Percentiles rank a stretch among this genome's conserved stretches.
phyloP scores from a whole-genome alignment of 2,888 invertebrate species.

The Stenoptilia bipunctidactyla region DNA sequence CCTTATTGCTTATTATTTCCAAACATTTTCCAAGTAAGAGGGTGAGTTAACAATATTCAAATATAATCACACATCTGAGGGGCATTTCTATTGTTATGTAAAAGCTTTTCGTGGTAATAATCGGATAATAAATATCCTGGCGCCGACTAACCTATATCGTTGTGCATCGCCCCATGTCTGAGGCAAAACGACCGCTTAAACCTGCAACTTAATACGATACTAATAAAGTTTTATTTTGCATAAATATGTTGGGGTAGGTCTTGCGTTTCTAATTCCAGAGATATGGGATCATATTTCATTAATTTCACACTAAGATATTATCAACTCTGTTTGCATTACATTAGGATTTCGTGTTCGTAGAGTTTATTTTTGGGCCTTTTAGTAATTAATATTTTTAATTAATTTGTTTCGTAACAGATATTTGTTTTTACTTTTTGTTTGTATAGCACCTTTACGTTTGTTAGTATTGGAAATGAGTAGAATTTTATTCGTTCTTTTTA shows the following conservation, averaged over 20 bases:
- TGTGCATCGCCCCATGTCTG: not conserved
- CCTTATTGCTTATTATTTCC: conserved; percentile 2
- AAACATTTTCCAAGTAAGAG: conserved; percentile 3
- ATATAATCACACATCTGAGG: conserved; percentile 25
- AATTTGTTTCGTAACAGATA: no score
- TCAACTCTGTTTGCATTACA: not conserved
- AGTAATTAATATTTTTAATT: no score
- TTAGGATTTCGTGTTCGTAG: no score
- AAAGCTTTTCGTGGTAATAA: conserved; percentile 38
- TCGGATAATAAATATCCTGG: conserved; percentile 39
- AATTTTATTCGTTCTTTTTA: no score
- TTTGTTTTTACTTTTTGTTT: no score
- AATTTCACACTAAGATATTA: not conserved
- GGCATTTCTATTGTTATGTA: conserved; percentile 23
- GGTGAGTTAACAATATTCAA: conserved; percentile 11
- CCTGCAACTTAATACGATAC: not conserved
- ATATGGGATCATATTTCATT: not conserved
- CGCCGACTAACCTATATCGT: conserved; percentile 15
- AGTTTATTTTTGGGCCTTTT: no score
- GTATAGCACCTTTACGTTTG: no score
- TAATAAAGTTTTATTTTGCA: conserved; percentile 14
- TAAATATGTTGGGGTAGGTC: conserved; percentile 6
- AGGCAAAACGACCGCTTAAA: no score
- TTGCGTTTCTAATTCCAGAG: conserved; percentile 9
- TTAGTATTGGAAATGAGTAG: no score